phyloP scores from a whole-genome alignment of 2,888 invertebrate species.

The Drosophila hawaiiensis region DNA sequence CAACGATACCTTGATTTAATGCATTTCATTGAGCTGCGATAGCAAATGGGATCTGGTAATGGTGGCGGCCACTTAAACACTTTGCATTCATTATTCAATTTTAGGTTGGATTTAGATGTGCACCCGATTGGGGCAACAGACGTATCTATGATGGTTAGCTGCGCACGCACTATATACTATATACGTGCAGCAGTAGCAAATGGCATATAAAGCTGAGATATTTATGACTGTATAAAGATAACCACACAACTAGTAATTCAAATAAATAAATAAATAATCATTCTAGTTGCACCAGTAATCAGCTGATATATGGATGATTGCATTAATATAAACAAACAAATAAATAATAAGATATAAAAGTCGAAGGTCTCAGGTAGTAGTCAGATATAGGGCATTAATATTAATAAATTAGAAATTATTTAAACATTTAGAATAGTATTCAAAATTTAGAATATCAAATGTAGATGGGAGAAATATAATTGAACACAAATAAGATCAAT shows the following conservation, averaged over 20 bases:
- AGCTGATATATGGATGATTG: neutral
- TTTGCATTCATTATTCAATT: slow-evolving; percentile 78
- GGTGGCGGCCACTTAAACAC: slow-evolving; percentile 63
- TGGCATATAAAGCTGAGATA: neutral
- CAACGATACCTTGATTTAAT: slow-evolving; percentile 78
- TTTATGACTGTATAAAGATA: neutral
- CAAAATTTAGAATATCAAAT: neutral
- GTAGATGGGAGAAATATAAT: neutral
- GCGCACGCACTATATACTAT: slow-evolving; percentile 15
- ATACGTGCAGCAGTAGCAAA: neutral
- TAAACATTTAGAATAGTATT: neutral
- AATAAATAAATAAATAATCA: neutral
- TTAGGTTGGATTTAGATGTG: slow-evolving; percentile 75
- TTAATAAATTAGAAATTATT: neutral
- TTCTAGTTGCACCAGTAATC: neutral
- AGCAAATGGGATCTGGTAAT: slow-evolving; percentile 52
- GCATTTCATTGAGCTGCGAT: slow-evolving; percentile 77
- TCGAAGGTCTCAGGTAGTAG: too few species aligned
- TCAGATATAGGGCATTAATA: neutral
- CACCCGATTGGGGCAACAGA: slow-evolving; percentile 55
- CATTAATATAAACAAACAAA: neutral
- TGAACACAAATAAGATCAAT: neutral
- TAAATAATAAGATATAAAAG: neutral
- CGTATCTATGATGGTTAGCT: slow-evolving; percentile 44
- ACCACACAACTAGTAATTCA: neutral